Conservation (phyloP, 2,113 vertebrate species). For the Australoheros scitulus region DNA sequence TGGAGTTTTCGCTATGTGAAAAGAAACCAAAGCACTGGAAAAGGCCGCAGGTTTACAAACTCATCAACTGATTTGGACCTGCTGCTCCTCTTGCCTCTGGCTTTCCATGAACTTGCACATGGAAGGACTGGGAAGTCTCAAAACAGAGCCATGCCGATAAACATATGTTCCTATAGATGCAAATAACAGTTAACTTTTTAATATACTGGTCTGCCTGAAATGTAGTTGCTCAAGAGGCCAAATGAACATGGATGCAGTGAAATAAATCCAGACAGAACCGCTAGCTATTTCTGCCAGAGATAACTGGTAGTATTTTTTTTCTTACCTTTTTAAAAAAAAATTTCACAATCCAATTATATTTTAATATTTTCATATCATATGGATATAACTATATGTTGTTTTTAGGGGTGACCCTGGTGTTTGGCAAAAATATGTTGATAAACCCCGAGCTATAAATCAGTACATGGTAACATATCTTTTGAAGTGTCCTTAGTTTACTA, state of each 20-base stretch:
- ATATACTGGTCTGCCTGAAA: neutral
- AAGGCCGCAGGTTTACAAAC: no score
- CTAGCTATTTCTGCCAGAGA: no score
- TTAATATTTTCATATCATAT: neutral
- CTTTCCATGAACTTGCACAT: neutral
- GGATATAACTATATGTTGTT: neutral
- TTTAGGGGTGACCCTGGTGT: neutral
- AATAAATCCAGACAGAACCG: neutral
- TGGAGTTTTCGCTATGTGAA: no score
- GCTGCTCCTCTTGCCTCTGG: neutral
- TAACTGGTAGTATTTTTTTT: neutral
- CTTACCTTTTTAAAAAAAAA: neutral
- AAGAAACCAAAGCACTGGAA: no score
- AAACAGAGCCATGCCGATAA: neutral
- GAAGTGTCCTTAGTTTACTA: neutral
- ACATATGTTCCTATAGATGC: rapidly evolving
- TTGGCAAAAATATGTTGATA: neutral
- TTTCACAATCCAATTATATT: neutral
- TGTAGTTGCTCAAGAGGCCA: neutral
- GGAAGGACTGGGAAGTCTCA: neutral
- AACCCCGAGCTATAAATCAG: neutral
- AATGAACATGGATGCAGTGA: rapidly evolving
- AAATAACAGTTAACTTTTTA: neutral
- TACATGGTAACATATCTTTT: neutral
- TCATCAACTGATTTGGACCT: no score